A percentile compares a stretch with the other conserved stretches of the same genome.
These are phyloP conservation scores for Polydrusus tereticollis DNA, from an alignment of 2,888 invertebrate species.

Conservation along the genomic window DNA sequence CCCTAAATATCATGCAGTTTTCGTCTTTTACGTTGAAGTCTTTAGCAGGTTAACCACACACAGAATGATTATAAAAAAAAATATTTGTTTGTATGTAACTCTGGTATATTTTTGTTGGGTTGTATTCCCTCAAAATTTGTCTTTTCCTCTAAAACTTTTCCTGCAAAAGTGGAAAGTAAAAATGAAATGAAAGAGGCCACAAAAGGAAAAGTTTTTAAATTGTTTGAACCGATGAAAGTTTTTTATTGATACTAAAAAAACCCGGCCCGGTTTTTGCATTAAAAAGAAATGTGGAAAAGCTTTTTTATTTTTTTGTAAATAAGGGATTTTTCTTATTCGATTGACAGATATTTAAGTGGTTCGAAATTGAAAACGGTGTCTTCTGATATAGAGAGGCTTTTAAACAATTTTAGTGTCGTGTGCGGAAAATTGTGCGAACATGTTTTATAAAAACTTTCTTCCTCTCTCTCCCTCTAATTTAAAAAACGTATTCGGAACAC, in stretches of 20 bases:
- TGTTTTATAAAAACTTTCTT: too few relatives aligned
- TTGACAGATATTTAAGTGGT: not conserved
- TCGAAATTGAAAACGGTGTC: not conserved
- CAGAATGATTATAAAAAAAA: too few relatives aligned
- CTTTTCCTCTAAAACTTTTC: not conserved
- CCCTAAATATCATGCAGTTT: too few relatives aligned
- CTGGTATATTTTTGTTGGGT: not conserved
- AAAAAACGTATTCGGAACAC: too few relatives aligned
- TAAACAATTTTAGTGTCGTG: not conserved
- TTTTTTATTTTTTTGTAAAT: conserved; percentile 2
- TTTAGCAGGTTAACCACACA: too few relatives aligned
- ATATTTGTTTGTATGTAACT: too few relatives aligned
- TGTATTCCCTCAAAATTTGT: not conserved
- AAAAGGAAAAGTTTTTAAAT: conserved; percentile 7
- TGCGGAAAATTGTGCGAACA: not conserved
- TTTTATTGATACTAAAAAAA: not conserved
- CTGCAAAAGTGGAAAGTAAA: not conserved
- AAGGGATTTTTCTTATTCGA: not conserved
- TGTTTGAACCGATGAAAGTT: not conserved
- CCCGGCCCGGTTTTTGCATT: not conserved
- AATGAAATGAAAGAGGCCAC: not conserved
- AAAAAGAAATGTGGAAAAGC: not conserved
- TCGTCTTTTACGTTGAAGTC: too few relatives aligned
- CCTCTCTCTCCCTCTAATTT: too few relatives aligned
- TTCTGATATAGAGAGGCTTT: not conserved